Evolutionary conservation across 2,888 invertebrate genomes (phyloP), one percentile per base, ranked within the genome.

Genomic region (Coenonympha glycerion): DNA sequence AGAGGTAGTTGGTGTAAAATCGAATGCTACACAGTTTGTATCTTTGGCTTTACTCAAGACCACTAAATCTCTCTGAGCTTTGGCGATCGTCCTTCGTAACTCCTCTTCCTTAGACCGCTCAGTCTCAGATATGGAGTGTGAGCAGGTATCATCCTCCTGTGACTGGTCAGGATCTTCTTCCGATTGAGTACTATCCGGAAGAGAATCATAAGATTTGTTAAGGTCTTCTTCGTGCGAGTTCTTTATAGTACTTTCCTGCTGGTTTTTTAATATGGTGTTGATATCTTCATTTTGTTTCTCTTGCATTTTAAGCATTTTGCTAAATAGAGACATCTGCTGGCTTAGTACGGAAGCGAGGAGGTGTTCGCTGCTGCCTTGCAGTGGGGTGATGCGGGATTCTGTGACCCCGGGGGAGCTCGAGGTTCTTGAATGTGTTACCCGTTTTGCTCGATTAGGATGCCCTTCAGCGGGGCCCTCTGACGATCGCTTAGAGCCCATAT

Each of bases 21-120:
- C 30, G 5, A 30, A 30, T 13, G 13, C n/a, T n/a, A n/a, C n/a
- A n/a, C n/a, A n/a, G 28, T n/a, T 28, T 3, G 11, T 3, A 28
- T 28, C 11, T 28, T 28, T 5, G 3, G 3, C 28, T 1, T 11
- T 28, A 1, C 11, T n/a, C 13, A 46, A 8, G 6, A 6, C 13
- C 9, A 46, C 37, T 6, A 28, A 37, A 37, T 37, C 46, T 9
- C 36, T 46, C 24, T 36, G 36, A 3, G 46, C 46, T n/a, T 34
- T 18, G n/a, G 18, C 36, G 13, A 36, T 46, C 15, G 13, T 6
- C 3, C 6, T 6, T 8, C 33, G 16, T 4, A 33, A n/a, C 8
- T 33, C 15, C 6, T 6, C 15, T 16, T 33, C 16, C 15, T 16
- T n/a, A 6, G 9, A 16, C 3, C 19, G 3, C 13, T 30, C 30